phyloP scores from a whole-genome alignment of 2,888 invertebrate species.

The Agrotis clavis region DNA sequence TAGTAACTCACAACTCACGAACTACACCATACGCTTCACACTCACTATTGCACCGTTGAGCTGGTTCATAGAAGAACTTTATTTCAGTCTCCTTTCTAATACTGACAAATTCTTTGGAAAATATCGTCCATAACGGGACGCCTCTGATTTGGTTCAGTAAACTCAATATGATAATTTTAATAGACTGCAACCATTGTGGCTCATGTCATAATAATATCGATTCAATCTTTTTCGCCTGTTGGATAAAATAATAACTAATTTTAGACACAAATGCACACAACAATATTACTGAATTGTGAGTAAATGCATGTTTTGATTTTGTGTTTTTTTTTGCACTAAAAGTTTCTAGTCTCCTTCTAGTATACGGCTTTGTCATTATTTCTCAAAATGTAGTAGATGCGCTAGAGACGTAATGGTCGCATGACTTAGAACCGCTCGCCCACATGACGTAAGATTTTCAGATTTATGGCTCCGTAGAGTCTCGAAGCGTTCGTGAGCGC shows the following conservation, averaged over 20 bases:
- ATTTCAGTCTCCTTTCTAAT: neutral
- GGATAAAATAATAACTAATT: neutral
- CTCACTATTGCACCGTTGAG: neutral
- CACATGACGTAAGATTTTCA: slow-evolving; percentile 85
- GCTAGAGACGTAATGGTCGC: slow-evolving; percentile 49
- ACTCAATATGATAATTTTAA: neutral
- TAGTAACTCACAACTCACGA: neutral
- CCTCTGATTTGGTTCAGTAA: slow-evolving; percentile 1
- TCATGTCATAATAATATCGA: slow-evolving; percentile 1
- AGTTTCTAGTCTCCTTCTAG: slow-evolving; percentile 45
- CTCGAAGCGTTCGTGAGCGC: slow-evolving; percentile 4
- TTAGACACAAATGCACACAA: slow-evolving; percentile 16
- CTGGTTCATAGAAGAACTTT: neutral
- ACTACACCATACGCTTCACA: neutral
- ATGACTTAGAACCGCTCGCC: slow-evolving; percentile 53
- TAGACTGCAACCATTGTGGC: neutral
- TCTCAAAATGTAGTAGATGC: slow-evolving; percentile 21
- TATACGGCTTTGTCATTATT: slow-evolving; percentile 39
- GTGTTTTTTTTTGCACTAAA: slow-evolving; percentile 41
- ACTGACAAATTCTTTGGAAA: slow-evolving; percentile 10
- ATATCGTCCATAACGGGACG: slow-evolving; percentile 10
- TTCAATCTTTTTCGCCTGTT: slow-evolving; percentile 6
- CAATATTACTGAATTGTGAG: slow-evolving; percentile 31
- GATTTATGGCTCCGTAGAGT: slow-evolving; percentile 68
- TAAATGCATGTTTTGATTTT: slow-evolving; percentile 57